phyloP scores from a whole-genome alignment of 2,888 invertebrate species.

The Cistogaster globosa region DNA sequence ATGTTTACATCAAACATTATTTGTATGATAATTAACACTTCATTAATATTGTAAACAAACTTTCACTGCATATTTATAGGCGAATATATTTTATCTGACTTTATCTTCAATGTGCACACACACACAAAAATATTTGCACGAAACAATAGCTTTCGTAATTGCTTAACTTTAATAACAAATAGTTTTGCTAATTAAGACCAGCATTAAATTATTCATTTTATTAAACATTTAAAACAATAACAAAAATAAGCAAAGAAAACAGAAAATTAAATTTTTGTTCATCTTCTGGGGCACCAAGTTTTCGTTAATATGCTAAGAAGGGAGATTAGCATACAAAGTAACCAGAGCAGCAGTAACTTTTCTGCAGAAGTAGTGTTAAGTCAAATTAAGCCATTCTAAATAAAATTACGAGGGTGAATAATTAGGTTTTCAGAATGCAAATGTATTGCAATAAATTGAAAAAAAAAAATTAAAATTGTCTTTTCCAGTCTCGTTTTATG shows the following conservation, averaged over 20 bases:
- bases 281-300: not conserved
- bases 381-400: constrained; percentile 26
- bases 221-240: constrained; percentile 14
- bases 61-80: constrained; percentile 33
- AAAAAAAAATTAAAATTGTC: too few relatives aligned
- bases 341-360: not conserved
- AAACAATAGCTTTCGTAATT: constrained; percentile 42
- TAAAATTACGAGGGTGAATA: not conserved
- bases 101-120: too few relatives aligned
- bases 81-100: constrained; percentile 21
- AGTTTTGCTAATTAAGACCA: constrained; percentile 41
- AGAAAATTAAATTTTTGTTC: constrained; percentile 1
- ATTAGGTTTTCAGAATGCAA: too few relatives aligned
- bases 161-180: constrained; percentile 16
- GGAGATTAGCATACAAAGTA: not conserved
- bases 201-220: constrained; percentile 38
- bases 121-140: constrained; percentile 27
- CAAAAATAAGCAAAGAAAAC: not conserved
- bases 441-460: too few relatives aligned
- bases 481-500: too few relatives aligned
- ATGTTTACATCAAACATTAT: not conserved
- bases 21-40: constrained; percentile 21
- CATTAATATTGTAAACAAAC: constrained; percentile 1
- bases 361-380: not conserved
- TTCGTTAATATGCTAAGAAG: constrained; percentile 12